Evolutionary conservation across 2,888 invertebrate genomes (phyloP), one percentile per base, ranked within the genome.

Genomic region (Sinohyriopsis cumingii): DNA sequence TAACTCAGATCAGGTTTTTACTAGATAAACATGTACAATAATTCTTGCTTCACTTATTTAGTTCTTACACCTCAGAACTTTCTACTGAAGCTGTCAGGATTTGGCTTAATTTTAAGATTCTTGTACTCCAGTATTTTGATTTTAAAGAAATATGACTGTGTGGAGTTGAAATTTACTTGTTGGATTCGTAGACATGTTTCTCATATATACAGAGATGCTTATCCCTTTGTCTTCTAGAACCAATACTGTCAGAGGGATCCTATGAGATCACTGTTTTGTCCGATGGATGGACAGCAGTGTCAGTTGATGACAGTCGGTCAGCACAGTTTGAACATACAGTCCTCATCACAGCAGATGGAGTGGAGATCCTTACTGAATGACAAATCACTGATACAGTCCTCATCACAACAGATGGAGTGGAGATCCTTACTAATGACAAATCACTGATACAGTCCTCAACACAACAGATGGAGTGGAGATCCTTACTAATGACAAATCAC

Each of bases 271-370:
- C 76, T 19, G 80, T 86, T 22, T 75, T 87, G 63, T 70, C 63
- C 0, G 77, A 99, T 89, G 94, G 95, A 0, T 99, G 99, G 98
- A 98, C 99, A 0, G 95, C 95, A 0, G 92, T 95, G 0, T 96
- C 96, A 0, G 90, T 92, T 28, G 98, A 98, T 86, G 92, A 93
- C 75, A 93, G 95, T 0, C 92, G 97, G 80, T 93, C 95, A 5
- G 96, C 97, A 1, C 98, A 98, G 90, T 94, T 93, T 81, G 98
- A 98, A 90, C 97, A 98, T 88, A 98, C 98, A 0, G 92, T 98
- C 67, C 91, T 97, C 0, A 94, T 98, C 55, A 96, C 96, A 1
- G 92, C 94, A 6, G 83, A 91, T 73, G 96, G 96, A 0, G 93
- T 91, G 53, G 95, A 96, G 86, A 92, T 97, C 75, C 91, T 98